A percentile compares a stretch with the other conserved stretches of the same genome.
Evolutionary conservation across 2,113 vertebrate genomes (phyloP).

Genomic region (Dipodomys stephensi): DNA sequence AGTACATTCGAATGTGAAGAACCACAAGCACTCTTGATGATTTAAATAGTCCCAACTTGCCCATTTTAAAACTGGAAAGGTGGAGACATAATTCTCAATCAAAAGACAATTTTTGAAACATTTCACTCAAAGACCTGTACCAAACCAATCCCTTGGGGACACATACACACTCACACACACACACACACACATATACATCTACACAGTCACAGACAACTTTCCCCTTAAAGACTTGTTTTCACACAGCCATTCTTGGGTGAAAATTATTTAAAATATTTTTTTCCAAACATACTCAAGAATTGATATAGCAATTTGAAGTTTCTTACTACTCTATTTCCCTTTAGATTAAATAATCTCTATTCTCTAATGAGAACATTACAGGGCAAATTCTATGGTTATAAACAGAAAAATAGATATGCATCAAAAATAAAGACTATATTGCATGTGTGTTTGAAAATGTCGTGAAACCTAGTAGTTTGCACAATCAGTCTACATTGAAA

Average conservation of each 20-base stretch:
- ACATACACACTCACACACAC: background rate
- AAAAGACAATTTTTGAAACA: constrained; percentile 16
- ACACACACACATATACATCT: background rate
- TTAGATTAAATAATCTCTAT: constrained; percentile 32
- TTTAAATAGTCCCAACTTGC: constrained; percentile 28
- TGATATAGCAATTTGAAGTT: constrained; percentile 40
- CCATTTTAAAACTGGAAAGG: background rate
- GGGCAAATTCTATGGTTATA: background rate
- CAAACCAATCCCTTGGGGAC: background rate
- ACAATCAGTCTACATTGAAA: background rate
- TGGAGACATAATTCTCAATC: background rate
- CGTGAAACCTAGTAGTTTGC: background rate
- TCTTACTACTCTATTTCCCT: constrained; percentile 19
- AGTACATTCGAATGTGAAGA: background rate
- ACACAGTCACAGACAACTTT: background rate
- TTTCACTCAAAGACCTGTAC: background rate
- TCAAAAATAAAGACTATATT: constrained; percentile 20
- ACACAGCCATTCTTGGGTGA: background rate
- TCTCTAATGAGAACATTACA: constrained; percentile 11
- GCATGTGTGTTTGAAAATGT: background rate
- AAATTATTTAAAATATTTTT: constrained; percentile 35
- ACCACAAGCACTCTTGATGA: background rate
- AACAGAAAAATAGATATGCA: background rate
- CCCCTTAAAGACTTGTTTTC: constrained; percentile 3
- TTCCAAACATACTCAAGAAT: background rate